A percentile compares a stretch with the other conserved stretches of the same genome.
These are phyloP conservation scores for Lamprotornis superbus DNA, from an alignment of 2,113 vertebrate species.

Conservation along the genomic window DNA sequence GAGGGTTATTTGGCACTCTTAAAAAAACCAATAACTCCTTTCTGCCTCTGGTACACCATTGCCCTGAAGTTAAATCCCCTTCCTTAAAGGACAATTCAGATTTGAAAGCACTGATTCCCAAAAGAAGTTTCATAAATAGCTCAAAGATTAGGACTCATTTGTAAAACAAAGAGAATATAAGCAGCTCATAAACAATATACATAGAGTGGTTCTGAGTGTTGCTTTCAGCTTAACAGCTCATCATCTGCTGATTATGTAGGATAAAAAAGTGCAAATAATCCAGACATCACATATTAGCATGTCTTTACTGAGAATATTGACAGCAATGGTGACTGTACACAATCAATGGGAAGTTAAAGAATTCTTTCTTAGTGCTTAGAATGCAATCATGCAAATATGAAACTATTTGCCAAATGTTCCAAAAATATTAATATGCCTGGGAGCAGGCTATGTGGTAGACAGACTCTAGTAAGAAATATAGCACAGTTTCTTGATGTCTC, in stretches of 20 bases:
- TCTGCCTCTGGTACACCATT: neutral
- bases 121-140: neutral
- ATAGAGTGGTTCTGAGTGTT: neutral
- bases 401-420: neutral
- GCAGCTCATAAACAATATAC: neutral
- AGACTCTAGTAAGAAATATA: neutral
- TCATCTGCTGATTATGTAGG: neutral
- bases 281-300: neutral
- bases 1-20: neutral
- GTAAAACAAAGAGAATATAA: neutral
- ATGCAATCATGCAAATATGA: neutral
- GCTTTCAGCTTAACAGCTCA: neutral
- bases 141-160: neutral
- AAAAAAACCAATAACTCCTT: neutral
- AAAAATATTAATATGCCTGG: neutral
- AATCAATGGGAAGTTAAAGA: neutral
- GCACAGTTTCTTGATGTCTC: neutral
- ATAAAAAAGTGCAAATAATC: neutral
- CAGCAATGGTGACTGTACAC: neutral
- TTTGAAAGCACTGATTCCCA: neutral
- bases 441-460: neutral
- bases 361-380: neutral
- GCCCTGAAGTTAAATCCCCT: neutral
- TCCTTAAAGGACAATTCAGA: neutral
- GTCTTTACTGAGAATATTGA: neutral